phyloP scores from a whole-genome alignment of 2,888 invertebrate genomes.

The Megalurothrips usitatus region DNA sequence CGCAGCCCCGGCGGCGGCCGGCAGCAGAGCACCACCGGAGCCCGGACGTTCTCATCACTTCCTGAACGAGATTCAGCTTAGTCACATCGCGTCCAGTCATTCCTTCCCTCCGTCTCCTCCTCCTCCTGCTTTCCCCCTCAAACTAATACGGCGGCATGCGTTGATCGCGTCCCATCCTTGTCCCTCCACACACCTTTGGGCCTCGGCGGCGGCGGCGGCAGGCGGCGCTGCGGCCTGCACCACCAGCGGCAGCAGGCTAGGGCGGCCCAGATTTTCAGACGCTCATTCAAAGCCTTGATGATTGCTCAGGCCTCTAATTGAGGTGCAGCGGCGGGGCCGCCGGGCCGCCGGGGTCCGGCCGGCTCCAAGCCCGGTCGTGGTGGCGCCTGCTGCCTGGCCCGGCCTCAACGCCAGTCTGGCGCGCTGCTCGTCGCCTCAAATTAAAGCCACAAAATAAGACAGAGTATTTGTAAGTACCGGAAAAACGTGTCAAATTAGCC shows the following conservation, averaged over 20 bases:
- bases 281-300: slow-evolving; percentile 18
- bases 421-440: not conserved
- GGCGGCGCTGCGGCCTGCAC: too few relatives aligned
- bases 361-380: not conserved
- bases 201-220: not conserved
- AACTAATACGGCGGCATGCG: not conserved
- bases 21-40: not conserved
- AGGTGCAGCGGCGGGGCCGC: not conserved
- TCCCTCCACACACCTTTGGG: not conserved
- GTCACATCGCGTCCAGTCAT: slow-evolving; percentile 1
- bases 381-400: not conserved
- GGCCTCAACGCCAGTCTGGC: not conserved
- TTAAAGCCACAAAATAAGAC: slow-evolving; percentile 21
- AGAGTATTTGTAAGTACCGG: slow-evolving; percentile 22
- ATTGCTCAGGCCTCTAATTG: slow-evolving; percentile 9
- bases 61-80: slow-evolving; percentile 16
- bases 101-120: not conserved
- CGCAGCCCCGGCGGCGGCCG: not conserved
- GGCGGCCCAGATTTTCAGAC: slow-evolving; percentile 1
- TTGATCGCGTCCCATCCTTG: not conserved
- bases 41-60: slow-evolving; percentile 7
- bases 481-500: slow-evolving; percentile 26
- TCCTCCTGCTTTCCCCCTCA: not conserved
- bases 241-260: not conserved
- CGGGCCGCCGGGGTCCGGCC: not conserved